Evolutionary conservation across 2,888 invertebrate genomes (phyloP), one percentile per base, ranked within the genome.

Genomic region (Campopleginae sp.): DNA sequence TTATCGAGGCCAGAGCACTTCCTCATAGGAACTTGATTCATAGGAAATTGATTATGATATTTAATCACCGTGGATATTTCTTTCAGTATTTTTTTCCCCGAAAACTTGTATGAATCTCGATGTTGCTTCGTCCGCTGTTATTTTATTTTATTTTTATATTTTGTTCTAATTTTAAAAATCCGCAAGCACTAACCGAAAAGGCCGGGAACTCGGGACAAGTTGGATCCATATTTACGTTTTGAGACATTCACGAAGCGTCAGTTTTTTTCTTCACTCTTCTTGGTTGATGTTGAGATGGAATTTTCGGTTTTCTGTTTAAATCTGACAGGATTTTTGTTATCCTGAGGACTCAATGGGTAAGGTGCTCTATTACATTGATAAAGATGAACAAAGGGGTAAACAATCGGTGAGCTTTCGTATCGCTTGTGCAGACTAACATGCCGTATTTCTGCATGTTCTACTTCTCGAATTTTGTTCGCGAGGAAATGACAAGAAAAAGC

Each of bases 341-440:
- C 93, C 93, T 72, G 87, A 82, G 61, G 93, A 93, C 88, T 93
- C 93, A 86, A 90, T 92, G 92, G 90, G 92, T 93, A 92, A 92
- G 88, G 93, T 92, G 92, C 93, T 93, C 90, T 91, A 92, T 93
- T 91, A 90, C 92, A 82, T 90, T 92, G 93, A 92, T 92, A 92
- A 90, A 91, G 90, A 90, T 88, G 92, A 93, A 81, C 90, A 86
- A 87, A 87, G 88, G 88, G 86, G 91, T 92, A 90, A 90, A 88
- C 90, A 89, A 91, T 79, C 88, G 93, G 93, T 93, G 93, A 93
- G 93, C 92, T 91, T 91, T 89, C 87, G 91, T 89, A 89, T 79
- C 88, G 91, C 90, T 92, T 93, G 89, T 86, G 89, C 89, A 87
- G 88, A 85, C 88, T 90, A 89, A 89, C 86, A 86, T 65, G 82